These are phyloP conservation scores for Bolinopsis microptera DNA, from an alignment of 37 sponge, comb jelly and placozoan genomes.

Conservation along the genomic window DNA sequence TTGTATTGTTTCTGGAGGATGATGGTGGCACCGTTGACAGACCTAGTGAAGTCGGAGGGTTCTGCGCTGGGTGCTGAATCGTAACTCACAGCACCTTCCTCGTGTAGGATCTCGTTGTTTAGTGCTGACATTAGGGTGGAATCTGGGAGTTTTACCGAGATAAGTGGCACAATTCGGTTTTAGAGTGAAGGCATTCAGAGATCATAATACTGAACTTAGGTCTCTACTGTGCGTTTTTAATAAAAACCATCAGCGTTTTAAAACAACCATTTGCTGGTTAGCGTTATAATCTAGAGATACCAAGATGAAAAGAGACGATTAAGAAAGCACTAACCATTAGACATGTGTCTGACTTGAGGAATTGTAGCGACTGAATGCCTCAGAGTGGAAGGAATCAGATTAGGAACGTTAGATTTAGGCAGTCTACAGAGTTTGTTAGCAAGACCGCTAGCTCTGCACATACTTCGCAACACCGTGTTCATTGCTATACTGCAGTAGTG, in stretches of 20 bases:
- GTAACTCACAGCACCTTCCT: background rate
- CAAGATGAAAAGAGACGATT: background rate
- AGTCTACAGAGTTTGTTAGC: background rate
- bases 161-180: too few species aligned
- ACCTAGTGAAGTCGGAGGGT: background rate
- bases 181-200: too few species aligned
- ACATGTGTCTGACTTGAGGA: background rate
- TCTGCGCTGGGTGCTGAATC: background rate
- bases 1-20: constrained; percentile 6
- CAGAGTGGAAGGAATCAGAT: background rate
- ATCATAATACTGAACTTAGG: too few species aligned
- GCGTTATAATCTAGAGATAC: too few species aligned
- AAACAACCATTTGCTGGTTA: too few species aligned
- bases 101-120: constrained; percentile 54
- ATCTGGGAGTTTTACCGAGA: constrained; percentile 27
- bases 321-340: background rate
- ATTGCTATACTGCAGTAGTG: background rate
- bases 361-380: background rate
- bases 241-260: too few species aligned
- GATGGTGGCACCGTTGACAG: constrained; percentile 18
- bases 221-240: too few species aligned
- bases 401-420: background rate
- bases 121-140: constrained; percentile 26
- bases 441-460: background rate
- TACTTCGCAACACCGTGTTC: background rate